These are phyloP conservation scores for Athetis lepigone DNA, from an alignment of 2,888 invertebrate genomes.

Conservation along the genomic window DNA sequence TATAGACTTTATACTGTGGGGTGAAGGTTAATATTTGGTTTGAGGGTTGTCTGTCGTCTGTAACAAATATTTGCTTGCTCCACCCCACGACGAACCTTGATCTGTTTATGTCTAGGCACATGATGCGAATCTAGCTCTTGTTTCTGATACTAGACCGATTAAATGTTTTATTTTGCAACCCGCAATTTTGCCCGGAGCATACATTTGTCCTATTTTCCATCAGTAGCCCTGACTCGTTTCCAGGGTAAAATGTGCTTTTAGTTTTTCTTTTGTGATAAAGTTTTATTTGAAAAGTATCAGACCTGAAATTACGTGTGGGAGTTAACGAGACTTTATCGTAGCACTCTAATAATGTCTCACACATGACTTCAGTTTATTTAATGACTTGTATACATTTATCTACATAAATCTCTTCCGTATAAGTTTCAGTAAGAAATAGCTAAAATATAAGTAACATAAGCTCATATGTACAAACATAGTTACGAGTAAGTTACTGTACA, in stretches of 20 bases:
- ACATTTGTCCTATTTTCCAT: slow-evolving; percentile 14
- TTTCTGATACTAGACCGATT: slow-evolving; percentile 24
- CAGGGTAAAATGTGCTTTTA: background rate
- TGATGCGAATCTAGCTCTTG: slow-evolving; percentile 28
- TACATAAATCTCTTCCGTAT: slow-evolving; percentile 3
- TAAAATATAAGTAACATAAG: slow-evolving; percentile 2
- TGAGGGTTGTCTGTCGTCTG: slow-evolving; percentile 50
- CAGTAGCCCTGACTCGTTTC: background rate
- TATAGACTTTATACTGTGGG: slow-evolving; percentile 58
- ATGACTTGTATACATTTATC: slow-evolving; percentile 3
- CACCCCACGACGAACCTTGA: slow-evolving; percentile 59
- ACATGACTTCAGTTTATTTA: slow-evolving; percentile 6
- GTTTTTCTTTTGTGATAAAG: background rate
- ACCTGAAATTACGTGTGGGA: slow-evolving; percentile 1
- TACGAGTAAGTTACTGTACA: slow-evolving; percentile 11
- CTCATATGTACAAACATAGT: slow-evolving; percentile 6
- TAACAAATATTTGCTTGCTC: slow-evolving; percentile 73
- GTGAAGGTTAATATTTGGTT: slow-evolving; percentile 61
- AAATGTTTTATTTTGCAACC: background rate
- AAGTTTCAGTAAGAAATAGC: slow-evolving; percentile 24
- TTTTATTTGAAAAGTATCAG: background rate
- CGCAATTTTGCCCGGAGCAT: background rate
- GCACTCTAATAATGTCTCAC: slow-evolving; percentile 13
- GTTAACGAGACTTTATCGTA: slow-evolving; percentile 22
- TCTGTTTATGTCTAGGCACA: slow-evolving; percentile 44